Base-by-base conservation (phyloP, 2,113 vertebrate species). In the Ovis canadensis region DNA sequence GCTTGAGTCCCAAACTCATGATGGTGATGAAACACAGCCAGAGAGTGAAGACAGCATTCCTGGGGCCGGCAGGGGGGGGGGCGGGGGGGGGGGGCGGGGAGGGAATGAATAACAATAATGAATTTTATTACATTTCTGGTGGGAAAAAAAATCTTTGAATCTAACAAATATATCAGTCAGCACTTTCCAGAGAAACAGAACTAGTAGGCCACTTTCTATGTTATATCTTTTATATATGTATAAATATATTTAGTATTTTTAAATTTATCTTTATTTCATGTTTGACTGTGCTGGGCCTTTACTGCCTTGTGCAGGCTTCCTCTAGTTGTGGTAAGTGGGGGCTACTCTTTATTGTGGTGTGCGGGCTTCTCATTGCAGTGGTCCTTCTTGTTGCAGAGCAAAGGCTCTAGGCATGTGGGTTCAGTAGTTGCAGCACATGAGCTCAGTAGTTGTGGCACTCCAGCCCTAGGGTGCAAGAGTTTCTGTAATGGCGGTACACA, bases 391-490 rank as follows among this genome's bases (percentile, higher is more conserved):
- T 27, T 77, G 36, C 3, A 3, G 36, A 43, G 11, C 23, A 77
- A 13, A 77, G 36, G 36, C 71, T 27, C 21, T 7, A 14, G 71
- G 36, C 36, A 0, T 4, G 36, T 77, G 36, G 36, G 5, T 14
- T 74, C 36, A 14, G 71, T 7, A 43, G 71, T 2, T 14, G 71
- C 36, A 14, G 36, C 3, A 0, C 5, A 1, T 25, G 11, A 25
- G 71, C 21, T 25, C 36, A 2, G 36, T 2, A 25, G 21, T 3
- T 25, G 36, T 0, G 21, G 71, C 71, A 3, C 23, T 0, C 23
- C 0, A 1, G 5, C 36, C 14, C 71, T 3, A 14, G 36, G 21
- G 12, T 7, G 6, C 23, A 3, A 13, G 12, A 43, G 3, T 23
- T 43, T 43, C 36, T 3, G 11, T 27, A 27, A 23, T 4, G 0